phyloP scores from a whole-genome alignment of 2,797 vertebrate species.

The Acipenser transmontanus region DNA sequence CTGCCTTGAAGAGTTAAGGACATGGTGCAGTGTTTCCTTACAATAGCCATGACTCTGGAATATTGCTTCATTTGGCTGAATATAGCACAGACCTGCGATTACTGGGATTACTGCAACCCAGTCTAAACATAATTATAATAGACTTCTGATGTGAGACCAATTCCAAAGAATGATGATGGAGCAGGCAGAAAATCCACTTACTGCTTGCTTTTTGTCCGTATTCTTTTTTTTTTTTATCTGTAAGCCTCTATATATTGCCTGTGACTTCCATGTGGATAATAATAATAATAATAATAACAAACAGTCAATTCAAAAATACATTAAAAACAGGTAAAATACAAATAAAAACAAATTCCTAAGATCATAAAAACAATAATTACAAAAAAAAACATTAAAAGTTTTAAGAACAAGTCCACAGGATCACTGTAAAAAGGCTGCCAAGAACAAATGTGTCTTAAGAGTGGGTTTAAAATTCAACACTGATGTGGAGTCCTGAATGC shows the following conservation, averaged over 20 bases:
- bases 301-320: too few relatives aligned
- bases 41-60: slow-evolving; percentile 48
- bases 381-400: too few relatives aligned
- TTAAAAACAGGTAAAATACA: too few relatives aligned
- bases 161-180: slow-evolving; percentile 30
- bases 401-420: too few relatives aligned
- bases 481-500: too few relatives aligned
- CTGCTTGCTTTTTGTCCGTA: slow-evolving; percentile 43
- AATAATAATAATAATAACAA: too few relatives aligned
- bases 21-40: slow-evolving; percentile 43
- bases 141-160: slow-evolving; percentile 47
- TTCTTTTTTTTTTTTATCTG: background rate
- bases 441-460: too few relatives aligned
- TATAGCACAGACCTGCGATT: slow-evolving; percentile 54
- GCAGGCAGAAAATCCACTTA: slow-evolving; percentile 57
- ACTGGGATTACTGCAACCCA: slow-evolving; percentile 60
- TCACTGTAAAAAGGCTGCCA: too few relatives aligned
- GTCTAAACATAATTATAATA: slow-evolving; percentile 54
- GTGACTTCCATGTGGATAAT: too few relatives aligned
- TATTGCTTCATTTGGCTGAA: slow-evolving; percentile 55
- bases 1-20: slow-evolving; percentile 58
- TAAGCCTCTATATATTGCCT: slow-evolving; percentile 41
- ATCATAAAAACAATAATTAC: too few relatives aligned
- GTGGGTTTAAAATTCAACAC: too few relatives aligned
- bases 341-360: too few relatives aligned